A percentile compares a stretch with the other conserved stretches of the same genome.
phyloP scores from a whole-genome alignment of 35 echinoderm and acorn worm species.

The Amphiura filiformis region DNA sequence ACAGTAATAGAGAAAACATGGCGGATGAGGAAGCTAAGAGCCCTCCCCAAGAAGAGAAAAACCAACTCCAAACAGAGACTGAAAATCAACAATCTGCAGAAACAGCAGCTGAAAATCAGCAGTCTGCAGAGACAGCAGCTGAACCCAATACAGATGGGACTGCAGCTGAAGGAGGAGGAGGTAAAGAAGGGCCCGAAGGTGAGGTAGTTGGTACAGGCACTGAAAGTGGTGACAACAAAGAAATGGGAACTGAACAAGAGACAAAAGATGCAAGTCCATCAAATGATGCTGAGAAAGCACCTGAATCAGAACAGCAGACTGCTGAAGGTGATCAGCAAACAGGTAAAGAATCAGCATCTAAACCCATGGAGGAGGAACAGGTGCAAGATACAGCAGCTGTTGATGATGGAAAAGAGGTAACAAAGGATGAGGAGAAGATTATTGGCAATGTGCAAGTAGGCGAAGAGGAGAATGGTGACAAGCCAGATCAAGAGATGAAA shows the following conservation, averaged over 20 bases:
- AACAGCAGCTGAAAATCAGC: neutral
- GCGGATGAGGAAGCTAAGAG: slow-evolving; percentile 7
- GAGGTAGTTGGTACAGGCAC: too few relatives aligned
- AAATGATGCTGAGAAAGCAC: too few relatives aligned
- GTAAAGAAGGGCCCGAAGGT: neutral
- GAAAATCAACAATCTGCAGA: neutral
- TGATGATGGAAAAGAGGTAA: neutral
- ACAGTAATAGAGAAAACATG: neutral
- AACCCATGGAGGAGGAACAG: neutral
- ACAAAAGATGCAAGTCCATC: neutral
- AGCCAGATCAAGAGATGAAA: neutral
- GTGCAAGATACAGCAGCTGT: neutral
- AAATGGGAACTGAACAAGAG: slow-evolving; percentile 23
- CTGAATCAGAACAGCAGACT: slow-evolving; percentile 6
- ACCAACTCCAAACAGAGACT: slow-evolving; percentile 16
- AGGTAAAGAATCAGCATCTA: neutral
- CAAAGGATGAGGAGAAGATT: neutral
- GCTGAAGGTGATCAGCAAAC: slow-evolving; percentile 13
- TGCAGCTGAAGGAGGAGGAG: neutral
- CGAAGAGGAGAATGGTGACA: slow-evolving; percentile 6
- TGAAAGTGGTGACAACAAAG: too few relatives aligned
- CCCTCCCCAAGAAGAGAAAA: slow-evolving; percentile 15
- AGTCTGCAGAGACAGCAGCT: neutral
- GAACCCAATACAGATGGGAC: neutral
- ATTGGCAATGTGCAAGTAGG: neutral